A percentile compares a stretch with the other conserved stretches of the same genome.
phyloP scores from a whole-genome alignment of 2,797 vertebrate species.

The Potorous gilbertii region DNA sequence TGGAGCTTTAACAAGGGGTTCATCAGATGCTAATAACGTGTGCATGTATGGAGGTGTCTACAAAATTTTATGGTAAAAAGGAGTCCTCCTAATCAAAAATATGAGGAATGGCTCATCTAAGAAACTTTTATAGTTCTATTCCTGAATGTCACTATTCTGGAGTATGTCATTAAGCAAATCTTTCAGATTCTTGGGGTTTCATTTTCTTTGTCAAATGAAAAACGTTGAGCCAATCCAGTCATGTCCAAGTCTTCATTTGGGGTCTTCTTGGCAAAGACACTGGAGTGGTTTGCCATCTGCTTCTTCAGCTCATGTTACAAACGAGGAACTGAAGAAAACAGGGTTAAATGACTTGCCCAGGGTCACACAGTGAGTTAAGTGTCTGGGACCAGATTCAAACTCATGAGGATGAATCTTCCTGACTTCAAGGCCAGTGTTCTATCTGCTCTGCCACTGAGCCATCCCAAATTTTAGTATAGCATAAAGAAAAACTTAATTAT shows the following conservation, averaged over 20 bases:
- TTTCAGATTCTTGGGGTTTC: neutral
- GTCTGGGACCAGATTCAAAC: neutral
- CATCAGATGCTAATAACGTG: neutral
- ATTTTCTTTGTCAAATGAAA: neutral
- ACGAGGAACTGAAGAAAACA: neutral
- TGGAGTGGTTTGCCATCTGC: neutral
- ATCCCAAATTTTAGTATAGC: neutral
- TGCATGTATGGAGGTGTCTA: neutral
- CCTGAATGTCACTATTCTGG: neutral
- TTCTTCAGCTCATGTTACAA: neutral
- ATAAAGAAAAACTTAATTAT: neutral
- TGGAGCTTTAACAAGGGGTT: neutral
- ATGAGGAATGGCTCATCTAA: neutral
- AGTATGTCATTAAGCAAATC: neutral
- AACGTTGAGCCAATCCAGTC: neutral
- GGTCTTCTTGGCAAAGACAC: neutral
- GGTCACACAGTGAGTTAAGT: neutral
- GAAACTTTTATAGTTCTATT: conserved; percentile 5
- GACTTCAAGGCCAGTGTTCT: neutral
- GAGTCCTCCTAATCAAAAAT: neutral
- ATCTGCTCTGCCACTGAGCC: neutral
- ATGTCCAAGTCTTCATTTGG: neutral
- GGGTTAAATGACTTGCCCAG: neutral
- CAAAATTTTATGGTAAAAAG: neutral
- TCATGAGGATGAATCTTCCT: neutral